Percentiles rank a stretch among this genome's conserved stretches.
These are phyloP conservation scores for Nemapogon koenigi DNA, from an alignment of 2,888 invertebrate species.

Conservation along the genomic window DNA sequence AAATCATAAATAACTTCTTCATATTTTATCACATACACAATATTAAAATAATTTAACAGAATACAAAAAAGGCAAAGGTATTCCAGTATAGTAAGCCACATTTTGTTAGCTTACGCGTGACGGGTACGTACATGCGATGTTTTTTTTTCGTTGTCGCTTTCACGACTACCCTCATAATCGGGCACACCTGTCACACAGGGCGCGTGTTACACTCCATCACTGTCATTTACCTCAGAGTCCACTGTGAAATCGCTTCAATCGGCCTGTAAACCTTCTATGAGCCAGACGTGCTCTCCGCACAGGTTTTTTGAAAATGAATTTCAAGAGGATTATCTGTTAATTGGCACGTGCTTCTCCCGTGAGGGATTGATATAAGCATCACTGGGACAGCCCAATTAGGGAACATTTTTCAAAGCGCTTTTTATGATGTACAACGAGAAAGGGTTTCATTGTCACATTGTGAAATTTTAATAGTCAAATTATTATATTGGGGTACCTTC, in stretches of 20 bases:
- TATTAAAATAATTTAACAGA: no score
- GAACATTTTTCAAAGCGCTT: neutral
- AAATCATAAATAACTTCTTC: no score
- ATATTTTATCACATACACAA: no score
- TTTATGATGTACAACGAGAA: neutral
- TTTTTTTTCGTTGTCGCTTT: conserved; percentile 15
- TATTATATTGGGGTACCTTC: no score
- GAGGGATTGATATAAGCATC: neutral
- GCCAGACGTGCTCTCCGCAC: conserved; percentile 4
- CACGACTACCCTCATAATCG: conserved; percentile 25
- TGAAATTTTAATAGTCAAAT: no score
- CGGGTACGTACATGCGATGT: conserved; percentile 8
- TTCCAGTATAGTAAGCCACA: no score
- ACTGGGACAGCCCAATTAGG: conserved; percentile 2
- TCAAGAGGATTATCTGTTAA: conserved; percentile 9
- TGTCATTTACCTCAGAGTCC: conserved; percentile 16
- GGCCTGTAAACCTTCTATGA: neutral
- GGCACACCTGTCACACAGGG: conserved; percentile 26
- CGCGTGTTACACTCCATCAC: conserved; percentile 24
- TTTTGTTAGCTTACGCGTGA: conserved; percentile 12
- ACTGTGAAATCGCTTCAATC: neutral
- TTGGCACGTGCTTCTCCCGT: conserved; percentile 6
- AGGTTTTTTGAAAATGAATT: conserved; percentile 7
- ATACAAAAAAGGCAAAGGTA: no score
- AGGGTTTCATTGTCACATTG: neutral